Conservation (phyloP, 2,888 invertebrate genomes). For the Tachina lurida region DNA sequence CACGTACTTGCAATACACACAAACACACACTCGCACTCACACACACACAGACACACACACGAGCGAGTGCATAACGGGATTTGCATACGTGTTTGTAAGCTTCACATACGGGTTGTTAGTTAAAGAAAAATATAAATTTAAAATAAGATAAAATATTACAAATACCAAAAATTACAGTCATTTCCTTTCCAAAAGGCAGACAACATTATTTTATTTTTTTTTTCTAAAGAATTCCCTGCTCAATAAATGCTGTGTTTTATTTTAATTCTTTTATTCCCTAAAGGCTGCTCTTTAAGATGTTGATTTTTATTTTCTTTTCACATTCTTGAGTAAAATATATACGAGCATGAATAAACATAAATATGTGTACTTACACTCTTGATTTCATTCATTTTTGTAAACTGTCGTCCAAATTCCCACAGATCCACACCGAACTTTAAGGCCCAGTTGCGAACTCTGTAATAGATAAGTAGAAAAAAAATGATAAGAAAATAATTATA, state of each 20-base stretch:
- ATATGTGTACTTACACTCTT: conserved; percentile 88
- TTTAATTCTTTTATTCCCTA: background rate
- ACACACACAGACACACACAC: conserved; percentile 12
- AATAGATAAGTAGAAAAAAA: conserved; percentile 36
- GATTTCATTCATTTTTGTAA: conserved; percentile 94
- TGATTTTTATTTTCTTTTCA: background rate
- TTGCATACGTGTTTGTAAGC: conserved; percentile 11
- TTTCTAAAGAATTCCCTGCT: background rate
- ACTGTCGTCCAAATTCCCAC: conserved; percentile 94
- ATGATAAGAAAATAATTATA: background rate
- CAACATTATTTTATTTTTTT: background rate
- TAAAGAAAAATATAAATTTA: conserved; percentile 52
- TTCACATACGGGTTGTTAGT: conserved; percentile 68
- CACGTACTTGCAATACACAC: conserved; percentile 48
- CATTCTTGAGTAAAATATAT: background rate
- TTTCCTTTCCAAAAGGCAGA: background rate
- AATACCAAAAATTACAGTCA: conserved; percentile 58
- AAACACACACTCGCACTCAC: conserved; percentile 34
- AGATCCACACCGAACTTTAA: conserved; percentile 94
- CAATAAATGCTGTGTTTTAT: background rate
- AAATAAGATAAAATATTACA: conserved; percentile 11
- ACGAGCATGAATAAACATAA: background rate
- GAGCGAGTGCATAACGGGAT: too few species aligned
- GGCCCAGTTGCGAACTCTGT: conserved; percentile 96
- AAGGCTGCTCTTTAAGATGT: background rate